Base-by-base conservation (phyloP, 1,140 invertebrate genomes). In the Aphaenogaster floridana region DNA sequence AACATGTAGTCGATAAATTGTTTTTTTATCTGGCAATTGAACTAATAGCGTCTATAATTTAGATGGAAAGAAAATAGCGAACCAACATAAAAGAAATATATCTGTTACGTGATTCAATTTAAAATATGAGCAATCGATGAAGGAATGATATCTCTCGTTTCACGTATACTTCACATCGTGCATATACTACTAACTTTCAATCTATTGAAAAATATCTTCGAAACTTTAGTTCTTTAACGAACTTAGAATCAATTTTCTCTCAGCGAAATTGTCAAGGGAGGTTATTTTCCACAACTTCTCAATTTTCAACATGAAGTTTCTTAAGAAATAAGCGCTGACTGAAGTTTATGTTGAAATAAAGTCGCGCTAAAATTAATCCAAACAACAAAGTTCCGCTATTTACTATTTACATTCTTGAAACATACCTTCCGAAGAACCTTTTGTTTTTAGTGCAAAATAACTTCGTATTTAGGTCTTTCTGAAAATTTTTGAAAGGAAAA, bases 321-420 rank as follows among this genome's bases (percentile, higher is more conserved):
- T 80, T 21, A 28, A 42, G n/a, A 68, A 69, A 63, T 39, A 54
- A 80, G 13, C 54, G 45, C 9, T 15, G 39, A 34, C 17, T 42
- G 34, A 68, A 80, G 63, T 80, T 80, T 68, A 80, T 68, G 48
- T 69, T 80, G n/a, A 80, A 80, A 80, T 50, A 66, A 80, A 68
- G 63, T 68, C 13, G 13, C 61, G n/a, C n/a, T 80, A 50, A 80
- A 68, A 80, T 80, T 80, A 66, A 68, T 57, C 21, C 8, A 63
- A 48, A 8, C 66, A 69, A n/a, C n/a, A 68, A 80, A 80, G 77
- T 80, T 80, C 8, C 48, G 3, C 13, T 80, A 80, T 68, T 61
- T 63, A 39, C 15, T 59, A 78, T 80, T 80, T 52, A 64, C 34
- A 80, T 80, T 66, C 45, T 66, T 54, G 61, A 80, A 66, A 68